Conservation (phyloP, 2,113 vertebrate genomes). For the Trichomycterus rosablanca region DNA sequence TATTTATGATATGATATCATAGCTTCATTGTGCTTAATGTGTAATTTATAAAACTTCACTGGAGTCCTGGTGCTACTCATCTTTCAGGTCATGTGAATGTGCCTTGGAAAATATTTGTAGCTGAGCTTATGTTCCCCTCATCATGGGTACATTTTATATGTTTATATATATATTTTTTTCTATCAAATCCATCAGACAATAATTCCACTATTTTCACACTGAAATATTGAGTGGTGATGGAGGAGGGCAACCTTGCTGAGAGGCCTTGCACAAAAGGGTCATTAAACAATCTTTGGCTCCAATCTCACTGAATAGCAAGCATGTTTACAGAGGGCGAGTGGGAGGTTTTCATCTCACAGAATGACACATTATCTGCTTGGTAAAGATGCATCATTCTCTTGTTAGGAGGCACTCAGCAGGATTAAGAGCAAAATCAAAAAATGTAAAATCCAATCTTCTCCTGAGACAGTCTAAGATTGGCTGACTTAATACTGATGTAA, state of each 20-base stretch:
- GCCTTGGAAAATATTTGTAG: too few species aligned
- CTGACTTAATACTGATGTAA: not conserved
- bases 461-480: slow-evolving; percentile 1
- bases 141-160: too few species aligned
- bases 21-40: too few species aligned
- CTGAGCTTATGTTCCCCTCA: too few species aligned
- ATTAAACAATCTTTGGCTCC: slow-evolving; percentile 37
- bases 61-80: too few species aligned
- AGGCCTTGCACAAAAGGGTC: slow-evolving; percentile 31
- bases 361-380: slow-evolving; percentile 35
- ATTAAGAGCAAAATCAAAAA: slow-evolving; percentile 14
- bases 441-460: slow-evolving; percentile 31
- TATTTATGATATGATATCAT: too few species aligned
- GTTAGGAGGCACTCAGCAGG: slow-evolving; percentile 18
- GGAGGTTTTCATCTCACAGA: slow-evolving; percentile 38
- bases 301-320: slow-evolving; percentile 30
- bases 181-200: slow-evolving; percentile 22
- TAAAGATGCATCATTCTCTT: slow-evolving; percentile 36
- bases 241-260: slow-evolving; percentile 21
- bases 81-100: too few species aligned
- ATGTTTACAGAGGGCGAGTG: slow-evolving; percentile 36
- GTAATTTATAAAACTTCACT: too few species aligned
- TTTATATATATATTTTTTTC: too few species aligned
- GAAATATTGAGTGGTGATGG: slow-evolving; percentile 15
- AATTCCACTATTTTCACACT: slow-evolving; percentile 24